Conservation (phyloP, 37 sponge, comb jelly and placozoan species). For the Crambe crambe region DNA sequence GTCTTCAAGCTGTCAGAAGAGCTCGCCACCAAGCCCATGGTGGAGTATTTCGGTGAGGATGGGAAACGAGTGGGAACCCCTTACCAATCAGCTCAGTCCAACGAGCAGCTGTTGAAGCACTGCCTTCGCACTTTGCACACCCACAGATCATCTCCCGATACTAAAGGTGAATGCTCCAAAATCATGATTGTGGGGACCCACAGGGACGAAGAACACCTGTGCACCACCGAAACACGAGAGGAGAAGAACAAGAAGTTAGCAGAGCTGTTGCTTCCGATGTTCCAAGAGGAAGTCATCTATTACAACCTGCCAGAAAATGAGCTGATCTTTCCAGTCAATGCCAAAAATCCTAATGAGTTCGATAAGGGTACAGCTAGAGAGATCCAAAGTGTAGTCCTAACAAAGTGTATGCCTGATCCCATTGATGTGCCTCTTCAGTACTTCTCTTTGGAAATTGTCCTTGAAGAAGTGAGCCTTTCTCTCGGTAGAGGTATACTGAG, state of each 20-base stretch:
- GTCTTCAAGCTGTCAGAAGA: conserved; percentile 22
- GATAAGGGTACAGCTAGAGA: background rate
- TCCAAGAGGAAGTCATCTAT: conserved; percentile 8
- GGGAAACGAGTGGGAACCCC: conserved; percentile 3
- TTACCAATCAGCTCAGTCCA: background rate
- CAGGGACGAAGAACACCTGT: background rate
- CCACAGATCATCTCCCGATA: background rate
- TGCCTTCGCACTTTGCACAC: background rate
- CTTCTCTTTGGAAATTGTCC: background rate
- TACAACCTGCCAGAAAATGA: background rate
- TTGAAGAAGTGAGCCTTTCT: background rate
- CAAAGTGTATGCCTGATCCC: background rate
- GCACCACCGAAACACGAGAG: conserved; percentile 1
- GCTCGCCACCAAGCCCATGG: background rate
- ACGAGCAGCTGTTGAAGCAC: conserved; percentile 4
- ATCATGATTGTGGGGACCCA: conserved; percentile 26
- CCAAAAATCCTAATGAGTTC: conserved; percentile 2
- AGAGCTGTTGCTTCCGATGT: conserved; percentile 9
- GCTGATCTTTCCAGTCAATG: conserved; percentile 24
- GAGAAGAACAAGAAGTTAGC: conserved; percentile 6
- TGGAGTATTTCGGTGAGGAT: conserved; percentile 4
- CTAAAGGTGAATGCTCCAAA: background rate
- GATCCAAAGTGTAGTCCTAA: background rate
- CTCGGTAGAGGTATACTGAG: background rate
- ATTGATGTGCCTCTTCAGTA: conserved; percentile 13